Conservation (phyloP, 92 coral and sea anemone genomes). For the Diadumene lineata region DNA sequence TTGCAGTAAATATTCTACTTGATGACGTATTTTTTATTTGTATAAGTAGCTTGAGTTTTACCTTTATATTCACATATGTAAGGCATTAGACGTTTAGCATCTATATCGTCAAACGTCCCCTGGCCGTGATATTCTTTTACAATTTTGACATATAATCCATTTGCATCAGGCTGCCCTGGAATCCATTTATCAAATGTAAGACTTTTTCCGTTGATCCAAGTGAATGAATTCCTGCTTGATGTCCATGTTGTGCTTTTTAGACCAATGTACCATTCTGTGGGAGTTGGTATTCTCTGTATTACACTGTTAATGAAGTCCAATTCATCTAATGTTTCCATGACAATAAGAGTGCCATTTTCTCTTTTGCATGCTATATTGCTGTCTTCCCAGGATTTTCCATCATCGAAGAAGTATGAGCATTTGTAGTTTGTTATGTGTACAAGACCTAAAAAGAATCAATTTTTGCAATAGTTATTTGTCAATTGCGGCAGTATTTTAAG, state of each 20-base stretch:
- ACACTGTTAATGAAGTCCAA: slow-evolving; percentile 5
- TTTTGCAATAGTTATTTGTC: too few species aligned
- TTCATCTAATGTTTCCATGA: slow-evolving; percentile 19
- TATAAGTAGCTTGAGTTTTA: too few species aligned
- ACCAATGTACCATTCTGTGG: slow-evolving; percentile 20
- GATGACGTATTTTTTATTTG: too few species aligned
- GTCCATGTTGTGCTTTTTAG: too few species aligned
- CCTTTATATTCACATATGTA: not conserved
- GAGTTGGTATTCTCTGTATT: not conserved
- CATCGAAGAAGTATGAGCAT: not conserved
- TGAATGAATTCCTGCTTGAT: not conserved
- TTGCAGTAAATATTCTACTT: too few species aligned
- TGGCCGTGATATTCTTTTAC: too few species aligned
- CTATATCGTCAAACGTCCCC: too few species aligned
- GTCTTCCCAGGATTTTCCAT: not conserved
- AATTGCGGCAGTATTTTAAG: too few species aligned
- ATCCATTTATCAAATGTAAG: not conserved
- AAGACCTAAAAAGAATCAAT: too few species aligned
- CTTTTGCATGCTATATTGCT: not conserved
- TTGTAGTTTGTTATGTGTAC: not conserved
- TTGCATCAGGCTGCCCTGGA: not conserved
- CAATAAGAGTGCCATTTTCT: not conserved
- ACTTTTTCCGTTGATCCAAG: not conserved
- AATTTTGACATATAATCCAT: not conserved
- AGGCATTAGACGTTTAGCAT: not conserved